Percentiles rank a stretch among this genome's conserved stretches.
Evolutionary conservation across 2,113 vertebrate genomes (phyloP).

Genomic region (Bubo bubo): DNA sequence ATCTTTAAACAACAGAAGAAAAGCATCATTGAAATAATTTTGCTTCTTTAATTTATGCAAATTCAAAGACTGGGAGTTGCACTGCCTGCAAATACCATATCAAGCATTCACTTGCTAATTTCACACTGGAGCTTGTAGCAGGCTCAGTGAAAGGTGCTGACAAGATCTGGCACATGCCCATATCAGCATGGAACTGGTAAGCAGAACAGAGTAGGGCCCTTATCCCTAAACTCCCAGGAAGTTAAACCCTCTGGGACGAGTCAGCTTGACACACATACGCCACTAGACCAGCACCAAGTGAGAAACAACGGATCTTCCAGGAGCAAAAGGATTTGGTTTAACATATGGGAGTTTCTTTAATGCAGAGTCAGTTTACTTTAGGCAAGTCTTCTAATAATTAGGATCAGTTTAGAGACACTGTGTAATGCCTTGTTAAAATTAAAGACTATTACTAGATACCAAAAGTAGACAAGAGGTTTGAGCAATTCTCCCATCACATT

Average conservation of each 20-base stretch:
- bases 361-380: neutral
- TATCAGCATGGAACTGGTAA: neutral
- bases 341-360: neutral
- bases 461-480: neutral
- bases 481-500: neutral
- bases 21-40: neutral
- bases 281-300: neutral
- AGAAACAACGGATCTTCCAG: neutral
- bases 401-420: neutral
- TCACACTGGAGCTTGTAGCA: neutral
- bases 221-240: neutral
- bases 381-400: neutral
- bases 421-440: neutral
- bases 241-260: neutral
- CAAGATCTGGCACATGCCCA: neutral
- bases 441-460: neutral
- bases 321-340: neutral
- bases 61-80: neutral
- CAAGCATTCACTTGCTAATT: neutral
- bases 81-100: neutral
- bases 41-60: neutral
- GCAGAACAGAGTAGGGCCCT: neutral
- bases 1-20: neutral
- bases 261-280: rapidly evolving
- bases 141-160: neutral